Percentiles rank a stretch among this genome's conserved stretches.
These are phyloP conservation scores for Catamblyrhynchus diadema DNA, from an alignment of 2,797 vertebrate genomes.

Conservation along the genomic window DNA sequence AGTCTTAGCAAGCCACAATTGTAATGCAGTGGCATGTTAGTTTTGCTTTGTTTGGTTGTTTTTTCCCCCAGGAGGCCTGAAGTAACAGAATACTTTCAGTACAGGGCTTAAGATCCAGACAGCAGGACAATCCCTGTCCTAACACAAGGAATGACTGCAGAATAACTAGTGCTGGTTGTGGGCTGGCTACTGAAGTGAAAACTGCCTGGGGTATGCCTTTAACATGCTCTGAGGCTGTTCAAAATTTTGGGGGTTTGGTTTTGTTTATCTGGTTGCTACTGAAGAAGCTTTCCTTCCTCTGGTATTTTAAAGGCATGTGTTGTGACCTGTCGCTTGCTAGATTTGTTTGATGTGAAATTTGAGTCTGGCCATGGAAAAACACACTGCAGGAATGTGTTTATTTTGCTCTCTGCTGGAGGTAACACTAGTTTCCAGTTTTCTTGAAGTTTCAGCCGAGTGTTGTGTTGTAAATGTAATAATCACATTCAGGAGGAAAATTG, in stretches of 20 bases:
- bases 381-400: neutral
- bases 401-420: conserved; percentile 33
- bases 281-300: conserved; percentile 16
- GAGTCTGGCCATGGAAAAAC: neutral
- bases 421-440: neutral
- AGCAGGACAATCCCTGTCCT: neutral
- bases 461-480: conserved; percentile 5
- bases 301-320: neutral
- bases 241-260: neutral
- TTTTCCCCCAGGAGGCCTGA: neutral
- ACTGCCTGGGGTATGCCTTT: neutral
- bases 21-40: neutral
- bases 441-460: neutral
- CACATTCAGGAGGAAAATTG: neutral
- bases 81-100: neutral
- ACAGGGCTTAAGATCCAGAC: neutral
- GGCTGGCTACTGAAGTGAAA: neutral
- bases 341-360: conserved; percentile 26
- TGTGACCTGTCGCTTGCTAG: conserved; percentile 4
- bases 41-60: neutral
- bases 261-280: neutral
- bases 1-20: neutral
- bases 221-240: neutral
- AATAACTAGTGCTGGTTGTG: neutral
- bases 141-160: neutral